Conservation (phyloP, 2,888 invertebrate species). For the Emmelina monodactyla region DNA sequence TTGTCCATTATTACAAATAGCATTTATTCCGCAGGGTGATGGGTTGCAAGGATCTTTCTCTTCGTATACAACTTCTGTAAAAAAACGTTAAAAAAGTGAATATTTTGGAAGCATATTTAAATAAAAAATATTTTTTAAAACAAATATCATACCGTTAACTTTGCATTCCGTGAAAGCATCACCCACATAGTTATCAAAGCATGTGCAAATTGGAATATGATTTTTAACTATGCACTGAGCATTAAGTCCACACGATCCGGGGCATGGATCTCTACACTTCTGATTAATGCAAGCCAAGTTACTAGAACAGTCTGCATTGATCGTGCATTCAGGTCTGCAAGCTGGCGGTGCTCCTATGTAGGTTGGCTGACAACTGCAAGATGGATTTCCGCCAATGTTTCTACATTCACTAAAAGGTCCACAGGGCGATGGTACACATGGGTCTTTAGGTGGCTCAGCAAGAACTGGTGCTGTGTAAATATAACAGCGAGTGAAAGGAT, state of each 20-base stretch:
- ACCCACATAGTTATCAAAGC: conserved; percentile 74
- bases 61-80: conserved; percentile 27
- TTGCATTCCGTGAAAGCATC: conserved; percentile 75
- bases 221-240: conserved; percentile 72
- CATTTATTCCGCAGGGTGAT: conserved; percentile 72
- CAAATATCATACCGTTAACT: conserved; percentile 46
- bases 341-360: conserved; percentile 76
- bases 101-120: too few relatives aligned
- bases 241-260: conserved; percentile 76
- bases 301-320: conserved; percentile 78
- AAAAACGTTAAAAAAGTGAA: not conserved
- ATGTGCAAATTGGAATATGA: conserved; percentile 78
- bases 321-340: conserved; percentile 74
- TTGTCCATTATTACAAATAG: conserved; percentile 63
- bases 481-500: conserved; percentile 71
- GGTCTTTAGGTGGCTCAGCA: conserved; percentile 42
- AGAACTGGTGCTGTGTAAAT: conserved; percentile 24
- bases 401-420: conserved; percentile 73
- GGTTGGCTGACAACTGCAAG: conserved; percentile 70
- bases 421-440: conserved; percentile 72
- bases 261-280: conserved; percentile 82
- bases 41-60: conserved; percentile 68
- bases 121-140: not conserved
- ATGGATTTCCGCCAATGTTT: conserved; percentile 65
- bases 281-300: conserved; percentile 79